A percentile compares a stretch with the other conserved stretches of the same genome.
Evolutionary conservation across 2,797 vertebrate genomes (phyloP).

Genomic region (Lateolabrax maculatus): DNA sequence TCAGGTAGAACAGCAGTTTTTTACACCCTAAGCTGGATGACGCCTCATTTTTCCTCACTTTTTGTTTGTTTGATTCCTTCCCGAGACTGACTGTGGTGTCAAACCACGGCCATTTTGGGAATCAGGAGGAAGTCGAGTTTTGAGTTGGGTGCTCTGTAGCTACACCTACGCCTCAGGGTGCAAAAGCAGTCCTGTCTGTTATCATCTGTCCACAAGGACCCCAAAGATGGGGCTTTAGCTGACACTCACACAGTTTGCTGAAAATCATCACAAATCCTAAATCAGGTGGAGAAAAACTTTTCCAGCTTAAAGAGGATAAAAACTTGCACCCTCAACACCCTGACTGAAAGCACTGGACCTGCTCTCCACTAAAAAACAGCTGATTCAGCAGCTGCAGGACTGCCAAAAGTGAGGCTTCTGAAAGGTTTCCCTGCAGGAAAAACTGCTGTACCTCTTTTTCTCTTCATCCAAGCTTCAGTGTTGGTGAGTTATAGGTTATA

Average conservation of each 20-base stretch:
- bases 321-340: slow-evolving; percentile 8
- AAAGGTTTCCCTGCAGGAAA: slow-evolving; percentile 13
- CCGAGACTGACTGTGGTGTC: slow-evolving; percentile 21
- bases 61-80: slow-evolving; percentile 10
- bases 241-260: slow-evolving; percentile 30
- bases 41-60: slow-evolving; percentile 24
- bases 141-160: slow-evolving; percentile 9
- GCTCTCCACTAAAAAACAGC: slow-evolving; percentile 16
- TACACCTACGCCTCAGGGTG: slow-evolving; percentile 18
- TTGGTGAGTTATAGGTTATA: background rate
- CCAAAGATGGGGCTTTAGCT: slow-evolving; percentile 34
- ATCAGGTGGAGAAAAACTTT: slow-evolving; percentile 43
- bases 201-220: slow-evolving; percentile 33
- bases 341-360: slow-evolving; percentile 11
- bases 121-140: background rate
- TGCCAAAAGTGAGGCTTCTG: background rate
- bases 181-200: slow-evolving; percentile 12
- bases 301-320: slow-evolving; percentile 36
- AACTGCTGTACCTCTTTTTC: background rate
- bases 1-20: slow-evolving; percentile 24
- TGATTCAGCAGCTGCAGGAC: slow-evolving; percentile 25
- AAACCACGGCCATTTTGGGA: background rate
- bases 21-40: background rate
- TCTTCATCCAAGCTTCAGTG: slow-evolving; percentile 1
- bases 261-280: slow-evolving; percentile 47